Evolutionary conservation across 1,140 invertebrate genomes (phyloP).

Genomic region (Drosophila neocordata): DNA sequence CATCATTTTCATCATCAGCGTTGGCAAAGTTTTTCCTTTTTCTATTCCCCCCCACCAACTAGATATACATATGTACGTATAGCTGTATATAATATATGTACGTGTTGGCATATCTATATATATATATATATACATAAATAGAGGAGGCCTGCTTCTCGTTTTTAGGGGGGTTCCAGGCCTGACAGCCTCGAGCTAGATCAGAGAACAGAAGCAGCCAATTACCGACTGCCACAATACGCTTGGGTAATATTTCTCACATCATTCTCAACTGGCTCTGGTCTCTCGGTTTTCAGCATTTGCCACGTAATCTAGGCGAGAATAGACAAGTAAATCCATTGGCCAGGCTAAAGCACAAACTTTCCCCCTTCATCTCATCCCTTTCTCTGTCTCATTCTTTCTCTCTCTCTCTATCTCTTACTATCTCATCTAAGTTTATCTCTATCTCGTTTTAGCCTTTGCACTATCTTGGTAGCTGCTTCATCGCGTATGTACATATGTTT

Average conservation of each 20-base stretch:
- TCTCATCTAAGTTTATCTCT: not conserved
- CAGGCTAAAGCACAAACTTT: constrained; percentile 33
- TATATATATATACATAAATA: not conserved
- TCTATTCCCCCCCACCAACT: not conserved
- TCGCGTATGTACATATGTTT: not conserved
- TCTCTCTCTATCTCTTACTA: constrained; percentile 19
- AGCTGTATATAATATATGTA: not conserved
- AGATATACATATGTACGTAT: no score
- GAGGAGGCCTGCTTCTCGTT: not conserved
- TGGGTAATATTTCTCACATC: constrained; percentile 38
- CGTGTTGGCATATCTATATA: no score
- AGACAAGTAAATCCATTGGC: constrained; percentile 69
- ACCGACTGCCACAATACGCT: constrained; percentile 62
- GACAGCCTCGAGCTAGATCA: constrained; percentile 11
- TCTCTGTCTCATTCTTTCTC: no score
- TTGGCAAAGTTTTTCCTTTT: not conserved
- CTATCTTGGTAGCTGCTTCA: not conserved
- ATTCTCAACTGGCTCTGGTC: constrained; percentile 25
- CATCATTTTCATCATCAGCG: constrained; percentile 9
- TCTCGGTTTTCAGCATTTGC: not conserved
- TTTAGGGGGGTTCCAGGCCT: not conserved
- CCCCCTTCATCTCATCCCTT: no score
- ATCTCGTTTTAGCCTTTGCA: not conserved
- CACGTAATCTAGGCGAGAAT: constrained; percentile 63
- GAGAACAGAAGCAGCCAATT: constrained; percentile 49